Conservation (phyloP, 1,140 invertebrate species). For the Nasonia vitripennis region DNA sequence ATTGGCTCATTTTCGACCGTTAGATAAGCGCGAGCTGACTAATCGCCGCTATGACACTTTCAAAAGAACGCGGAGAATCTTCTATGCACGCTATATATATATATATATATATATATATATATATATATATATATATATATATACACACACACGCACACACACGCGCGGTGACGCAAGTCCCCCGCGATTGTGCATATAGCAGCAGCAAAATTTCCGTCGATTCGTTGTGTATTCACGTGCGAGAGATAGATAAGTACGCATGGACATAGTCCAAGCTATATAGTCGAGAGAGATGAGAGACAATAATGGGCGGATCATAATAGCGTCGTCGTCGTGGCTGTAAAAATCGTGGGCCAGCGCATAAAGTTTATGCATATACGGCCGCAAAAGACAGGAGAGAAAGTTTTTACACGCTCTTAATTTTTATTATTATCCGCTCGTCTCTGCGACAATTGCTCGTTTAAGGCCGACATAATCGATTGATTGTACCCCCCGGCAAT, state of each 20-base stretch:
- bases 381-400: background rate
- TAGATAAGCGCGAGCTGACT: background rate
- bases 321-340: background rate
- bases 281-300: too few relatives aligned
- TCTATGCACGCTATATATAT: too few relatives aligned
- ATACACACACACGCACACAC: too few relatives aligned
- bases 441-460: background rate
- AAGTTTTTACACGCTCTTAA: background rate
- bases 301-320: background rate
- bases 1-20: slow-evolving; percentile 17
- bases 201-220: background rate
- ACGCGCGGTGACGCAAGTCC: slow-evolving; percentile 1
- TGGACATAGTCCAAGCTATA: background rate
- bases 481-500: background rate
- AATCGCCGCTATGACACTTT: background rate
- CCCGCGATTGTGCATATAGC: background rate
- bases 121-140: too few relatives aligned
- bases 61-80: background rate
- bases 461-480: background rate
- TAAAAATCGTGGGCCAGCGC: background rate
- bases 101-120: too few relatives aligned
- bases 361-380: background rate
- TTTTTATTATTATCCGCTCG: background rate
- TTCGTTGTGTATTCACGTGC: background rate
- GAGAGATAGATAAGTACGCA: background rate